A percentile compares a stretch with the other conserved stretches of the same genome.
Conservation (phyloP, 2,888 invertebrate species). For the Hypomecis atomaria region DNA sequence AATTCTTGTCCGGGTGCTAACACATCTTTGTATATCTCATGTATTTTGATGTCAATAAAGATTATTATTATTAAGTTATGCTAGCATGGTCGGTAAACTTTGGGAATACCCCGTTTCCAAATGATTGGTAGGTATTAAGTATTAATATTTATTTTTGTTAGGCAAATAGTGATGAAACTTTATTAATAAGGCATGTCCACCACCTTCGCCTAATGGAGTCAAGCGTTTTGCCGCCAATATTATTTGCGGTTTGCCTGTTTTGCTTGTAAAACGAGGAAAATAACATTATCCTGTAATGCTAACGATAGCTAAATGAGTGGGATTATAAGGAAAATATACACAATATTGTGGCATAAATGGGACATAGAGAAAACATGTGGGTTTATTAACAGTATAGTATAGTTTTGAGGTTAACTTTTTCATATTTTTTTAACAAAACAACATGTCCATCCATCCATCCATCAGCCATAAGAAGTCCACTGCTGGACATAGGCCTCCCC, state of each 20-base stretch:
- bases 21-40: too few relatives aligned
- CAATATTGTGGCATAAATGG: slow-evolving; percentile 22
- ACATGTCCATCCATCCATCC: too few relatives aligned
- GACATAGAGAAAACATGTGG: slow-evolving; percentile 32
- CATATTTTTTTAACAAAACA: neutral
- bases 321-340: slow-evolving; percentile 47
- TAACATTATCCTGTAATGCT: slow-evolving; percentile 51
- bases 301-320: slow-evolving; percentile 44
- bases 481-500: too few relatives aligned
- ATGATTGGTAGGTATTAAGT: neutral
- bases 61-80: too few relatives aligned
- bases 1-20: too few relatives aligned
- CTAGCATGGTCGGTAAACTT: too few relatives aligned
- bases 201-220: slow-evolving; percentile 14
- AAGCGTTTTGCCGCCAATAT: slow-evolving; percentile 16
- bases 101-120: neutral
- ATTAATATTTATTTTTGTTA: neutral
- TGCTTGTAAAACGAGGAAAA: slow-evolving; percentile 50
- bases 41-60: too few relatives aligned
- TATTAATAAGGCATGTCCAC: slow-evolving; percentile 10
- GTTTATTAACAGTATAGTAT: neutral
- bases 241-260: slow-evolving; percentile 75
- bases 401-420: neutral
- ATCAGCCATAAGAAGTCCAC: too few relatives aligned
- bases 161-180: slow-evolving; percentile 1